phyloP scores from a whole-genome alignment of 1,140 invertebrate genomes.

The Ruditapes philippinarum region DNA sequence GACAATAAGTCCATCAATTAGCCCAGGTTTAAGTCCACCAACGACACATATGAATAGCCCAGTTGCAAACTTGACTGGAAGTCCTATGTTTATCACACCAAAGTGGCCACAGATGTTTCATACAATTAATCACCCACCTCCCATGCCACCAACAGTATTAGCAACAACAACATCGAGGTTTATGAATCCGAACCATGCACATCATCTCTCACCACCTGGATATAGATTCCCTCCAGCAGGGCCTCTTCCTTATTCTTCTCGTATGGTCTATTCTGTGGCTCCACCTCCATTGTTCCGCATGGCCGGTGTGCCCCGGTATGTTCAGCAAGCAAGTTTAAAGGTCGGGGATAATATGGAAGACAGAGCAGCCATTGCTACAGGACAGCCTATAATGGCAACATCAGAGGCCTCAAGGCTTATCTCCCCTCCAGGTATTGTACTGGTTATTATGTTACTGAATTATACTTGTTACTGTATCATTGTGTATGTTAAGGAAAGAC shows the following conservation, averaged over 20 bases:
- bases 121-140: neutral
- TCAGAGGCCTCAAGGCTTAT: neutral
- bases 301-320: slow-evolving; percentile 13
- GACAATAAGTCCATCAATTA: slow-evolving; percentile 30
- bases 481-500: too few species aligned
- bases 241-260: slow-evolving; percentile 9
- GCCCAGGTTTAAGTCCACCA: slow-evolving; percentile 46
- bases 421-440: neutral
- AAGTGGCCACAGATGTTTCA: neutral
- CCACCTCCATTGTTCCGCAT: slow-evolving; percentile 30
- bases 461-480: too few species aligned
- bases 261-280: slow-evolving; percentile 30
- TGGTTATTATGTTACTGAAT: neutral
- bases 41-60: neutral
- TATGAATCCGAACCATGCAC: neutral
- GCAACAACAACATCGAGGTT: neutral
- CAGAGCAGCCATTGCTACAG: slow-evolving; percentile 44
- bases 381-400: slow-evolving; percentile 53
- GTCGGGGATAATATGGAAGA: slow-evolving; percentile 10
- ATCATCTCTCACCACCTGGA: neutral
- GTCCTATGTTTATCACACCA: slow-evolving; percentile 59
- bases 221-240: neutral
- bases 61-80: slow-evolving; percentile 33
- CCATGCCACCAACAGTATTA: neutral
- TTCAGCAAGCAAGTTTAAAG: neutral